A percentile compares a stretch with the other conserved stretches of the same genome.
Evolutionary conservation across 2,113 vertebrate genomes (phyloP).

Genomic region (Chamaetylas fuelleborni): DNA sequence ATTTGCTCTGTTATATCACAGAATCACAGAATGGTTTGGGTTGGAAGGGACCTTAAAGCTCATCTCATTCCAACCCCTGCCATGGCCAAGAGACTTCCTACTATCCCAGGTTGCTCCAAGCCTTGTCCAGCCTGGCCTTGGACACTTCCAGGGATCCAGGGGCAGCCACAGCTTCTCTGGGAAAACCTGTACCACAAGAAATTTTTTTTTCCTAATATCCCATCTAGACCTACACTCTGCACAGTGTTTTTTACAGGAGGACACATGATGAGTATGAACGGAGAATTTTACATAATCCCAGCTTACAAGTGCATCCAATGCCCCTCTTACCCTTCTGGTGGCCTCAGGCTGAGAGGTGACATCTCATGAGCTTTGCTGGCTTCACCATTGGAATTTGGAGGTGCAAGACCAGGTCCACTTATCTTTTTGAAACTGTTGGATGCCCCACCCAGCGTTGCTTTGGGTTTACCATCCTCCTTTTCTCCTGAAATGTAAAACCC

Average conservation of each 20-base stretch:
- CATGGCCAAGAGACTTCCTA: not conserved
- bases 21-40: not conserved
- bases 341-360: not conserved
- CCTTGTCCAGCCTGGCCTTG: fast-evolving
- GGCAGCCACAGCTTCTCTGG: not conserved
- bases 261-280: not conserved
- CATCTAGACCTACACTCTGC: not conserved
- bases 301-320: not conserved
- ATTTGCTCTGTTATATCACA: not conserved
- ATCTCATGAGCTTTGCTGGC: not conserved
- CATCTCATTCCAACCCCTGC: not conserved
- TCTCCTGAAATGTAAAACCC: not conserved
- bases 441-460: fast-evolving
- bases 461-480: not conserved
- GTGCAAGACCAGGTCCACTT: fast-evolving
- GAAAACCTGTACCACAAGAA: fast-evolving
- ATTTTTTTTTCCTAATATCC: not conserved
- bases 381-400: not conserved
- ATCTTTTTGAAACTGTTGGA: not conserved
- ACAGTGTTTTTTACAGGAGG: not conserved
- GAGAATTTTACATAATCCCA: not conserved
- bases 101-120: not conserved
- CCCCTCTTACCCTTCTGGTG: not conserved
- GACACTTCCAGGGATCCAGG: not conserved
- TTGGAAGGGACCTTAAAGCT: not conserved